These are phyloP conservation scores for Noctua janthina DNA, from an alignment of 2,888 invertebrate genomes.

Conservation along the genomic window DNA sequence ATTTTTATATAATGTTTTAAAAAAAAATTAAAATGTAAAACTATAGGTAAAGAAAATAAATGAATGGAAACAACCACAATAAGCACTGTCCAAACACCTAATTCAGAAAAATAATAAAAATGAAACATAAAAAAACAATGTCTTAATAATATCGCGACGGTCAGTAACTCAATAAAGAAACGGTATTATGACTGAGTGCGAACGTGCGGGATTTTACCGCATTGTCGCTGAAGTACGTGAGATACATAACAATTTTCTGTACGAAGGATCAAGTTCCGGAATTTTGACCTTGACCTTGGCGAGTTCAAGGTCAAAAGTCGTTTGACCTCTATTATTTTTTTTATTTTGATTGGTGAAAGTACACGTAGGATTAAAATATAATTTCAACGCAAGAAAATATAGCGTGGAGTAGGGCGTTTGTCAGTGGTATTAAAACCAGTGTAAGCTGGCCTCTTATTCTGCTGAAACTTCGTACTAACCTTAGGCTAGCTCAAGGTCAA, in stretches of 20 bases:
- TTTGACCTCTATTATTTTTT: not conserved
- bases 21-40: no score
- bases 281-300: not conserved
- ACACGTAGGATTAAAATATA: not conserved
- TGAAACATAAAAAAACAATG: not conserved
- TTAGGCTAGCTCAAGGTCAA: not conserved
- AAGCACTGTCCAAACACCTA: not conserved
- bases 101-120: not conserved
- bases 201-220: conserved; percentile 8
- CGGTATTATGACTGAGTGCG: not conserved
- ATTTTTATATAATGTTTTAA: no score
- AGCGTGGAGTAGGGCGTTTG: not conserved
- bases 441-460: not conserved
- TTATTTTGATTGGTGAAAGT: not conserved
- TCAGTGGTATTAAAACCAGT: not conserved
- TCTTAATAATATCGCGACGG: not conserved
- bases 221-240: conserved; percentile 12
- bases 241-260: not conserved
- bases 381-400: not conserved
- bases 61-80: not conserved
- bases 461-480: not conserved
- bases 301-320: not conserved
- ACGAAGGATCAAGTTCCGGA: not conserved
- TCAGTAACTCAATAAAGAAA: conserved; percentile 8
- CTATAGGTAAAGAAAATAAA: no score